These are phyloP conservation scores for Lophius piscatorius DNA, from an alignment of 2,113 vertebrate species.

Conservation along the genomic window DNA sequence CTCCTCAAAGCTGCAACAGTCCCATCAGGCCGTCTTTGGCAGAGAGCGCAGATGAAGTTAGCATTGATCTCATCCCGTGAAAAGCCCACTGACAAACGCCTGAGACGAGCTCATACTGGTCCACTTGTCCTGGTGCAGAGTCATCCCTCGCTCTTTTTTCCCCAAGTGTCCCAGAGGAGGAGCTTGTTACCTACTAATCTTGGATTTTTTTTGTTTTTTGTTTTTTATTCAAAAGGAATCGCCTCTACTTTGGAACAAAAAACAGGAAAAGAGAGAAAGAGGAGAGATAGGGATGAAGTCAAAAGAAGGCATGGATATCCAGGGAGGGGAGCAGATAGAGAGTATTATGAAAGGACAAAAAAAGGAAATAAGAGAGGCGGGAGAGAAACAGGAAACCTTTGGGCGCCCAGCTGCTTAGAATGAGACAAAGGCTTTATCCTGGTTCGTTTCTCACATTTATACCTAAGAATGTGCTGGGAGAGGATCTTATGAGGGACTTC, in stretches of 20 bases:
- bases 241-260: conserved; percentile 28
- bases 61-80: conserved; percentile 53
- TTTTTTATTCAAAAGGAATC: too few species aligned
- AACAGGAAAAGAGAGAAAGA: conserved; percentile 4
- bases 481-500: background rate
- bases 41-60: conserved; percentile 39
- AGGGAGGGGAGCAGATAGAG: conserved; percentile 39
- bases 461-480: background rate
- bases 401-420: conserved; percentile 31
- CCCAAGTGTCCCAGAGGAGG: conserved; percentile 23
- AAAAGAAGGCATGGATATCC: conserved; percentile 39
- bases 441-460: background rate
- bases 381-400: conserved; percentile 18
- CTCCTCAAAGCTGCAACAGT: conserved; percentile 24
- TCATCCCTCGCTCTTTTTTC: background rate
- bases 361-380: conserved; percentile 42
- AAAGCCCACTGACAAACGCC: conserved; percentile 49
- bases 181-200: conserved; percentile 33
- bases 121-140: too few species aligned
- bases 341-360: conserved; percentile 46
- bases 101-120: conserved; percentile 21
- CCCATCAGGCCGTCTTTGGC: conserved; percentile 40
- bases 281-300: conserved; percentile 13
- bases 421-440: conserved; percentile 14
- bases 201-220: background rate